Conservation (phyloP, 2,113 vertebrate species). For the Caranx ignobilis region DNA sequence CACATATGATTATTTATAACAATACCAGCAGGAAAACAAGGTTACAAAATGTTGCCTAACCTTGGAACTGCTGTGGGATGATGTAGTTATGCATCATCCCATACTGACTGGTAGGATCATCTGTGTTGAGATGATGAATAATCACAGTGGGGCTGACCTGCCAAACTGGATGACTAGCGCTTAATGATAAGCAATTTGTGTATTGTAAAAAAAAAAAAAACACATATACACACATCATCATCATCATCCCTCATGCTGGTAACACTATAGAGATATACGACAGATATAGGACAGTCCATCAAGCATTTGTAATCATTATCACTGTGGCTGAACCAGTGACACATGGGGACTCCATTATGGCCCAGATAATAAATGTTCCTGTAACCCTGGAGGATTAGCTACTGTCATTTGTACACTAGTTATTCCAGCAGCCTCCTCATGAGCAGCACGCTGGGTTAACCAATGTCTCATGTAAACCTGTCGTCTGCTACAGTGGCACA, state of each 20-base stretch:
- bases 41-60: conserved; percentile 31
- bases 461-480: background rate
- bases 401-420: conserved; percentile 16
- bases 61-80: conserved; percentile 26
- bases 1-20: conserved; percentile 60
- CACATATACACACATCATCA: background rate
- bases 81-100: conserved; percentile 32
- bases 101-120: conserved; percentile 30
- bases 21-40: conserved; percentile 43
- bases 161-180: conserved; percentile 31
- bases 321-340: conserved; percentile 24
- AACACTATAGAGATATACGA: conserved; percentile 4
- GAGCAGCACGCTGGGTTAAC: conserved; percentile 24
- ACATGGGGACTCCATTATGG: conserved; percentile 50
- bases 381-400: conserved; percentile 47
- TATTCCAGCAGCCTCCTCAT: conserved; percentile 47
- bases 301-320: conserved; percentile 38
- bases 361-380: conserved; percentile 57
- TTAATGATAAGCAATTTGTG: conserved; percentile 21
- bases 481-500: background rate
- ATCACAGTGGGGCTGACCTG: conserved; percentile 40
- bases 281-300: conserved; percentile 33
- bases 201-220: background rate
- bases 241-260: conserved; percentile 45
- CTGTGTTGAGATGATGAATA: conserved; percentile 25